Percentiles rank a stretch among this genome's conserved stretches.
phyloP scores from a whole-genome alignment of 2,113 vertebrate species.

The Tauraco erythrolophus region DNA sequence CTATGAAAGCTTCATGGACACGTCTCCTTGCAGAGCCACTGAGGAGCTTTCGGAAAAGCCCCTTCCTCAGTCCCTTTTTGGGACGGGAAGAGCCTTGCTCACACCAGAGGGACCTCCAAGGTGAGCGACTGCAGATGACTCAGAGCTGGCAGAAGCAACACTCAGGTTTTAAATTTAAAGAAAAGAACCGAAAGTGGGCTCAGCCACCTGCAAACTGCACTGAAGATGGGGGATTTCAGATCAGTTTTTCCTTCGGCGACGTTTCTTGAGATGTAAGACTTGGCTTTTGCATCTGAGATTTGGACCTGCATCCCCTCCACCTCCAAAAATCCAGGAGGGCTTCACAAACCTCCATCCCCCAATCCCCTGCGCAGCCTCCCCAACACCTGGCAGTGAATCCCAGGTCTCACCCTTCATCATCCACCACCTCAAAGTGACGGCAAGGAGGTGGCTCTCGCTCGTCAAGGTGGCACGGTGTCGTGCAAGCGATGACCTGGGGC shows the following conservation, averaged over 20 bases:
- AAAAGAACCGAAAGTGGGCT: not conserved
- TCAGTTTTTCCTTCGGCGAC: not conserved
- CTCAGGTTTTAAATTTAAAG: not conserved
- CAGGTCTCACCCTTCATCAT: not conserved
- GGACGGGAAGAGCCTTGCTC: not conserved
- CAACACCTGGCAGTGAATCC: rapidly evolving
- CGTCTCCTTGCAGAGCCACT: not conserved
- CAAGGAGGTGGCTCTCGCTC: not conserved
- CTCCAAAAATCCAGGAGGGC: not conserved
- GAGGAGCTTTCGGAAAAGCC: not conserved
- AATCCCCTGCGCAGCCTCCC: rapidly evolving
- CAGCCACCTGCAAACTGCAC: no score
- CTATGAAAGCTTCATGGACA: not conserved
- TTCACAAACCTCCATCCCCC: not conserved
- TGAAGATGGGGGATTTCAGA: rapidly evolving
- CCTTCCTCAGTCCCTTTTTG: not conserved
- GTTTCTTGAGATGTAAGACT: not conserved
- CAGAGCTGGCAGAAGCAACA: not conserved
- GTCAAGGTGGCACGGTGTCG: not conserved
- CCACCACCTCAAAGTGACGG: not conserved
- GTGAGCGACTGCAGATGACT: rapidly evolving
- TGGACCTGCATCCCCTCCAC: not conserved
- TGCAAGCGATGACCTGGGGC: not conserved
- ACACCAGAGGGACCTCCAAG: not conserved
- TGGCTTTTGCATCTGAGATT: not conserved